Evolutionary conservation across 2,797 vertebrate species (phyloP), one percentile per base, ranked within the genome.

Genomic region (Characodon lateralis): DNA sequence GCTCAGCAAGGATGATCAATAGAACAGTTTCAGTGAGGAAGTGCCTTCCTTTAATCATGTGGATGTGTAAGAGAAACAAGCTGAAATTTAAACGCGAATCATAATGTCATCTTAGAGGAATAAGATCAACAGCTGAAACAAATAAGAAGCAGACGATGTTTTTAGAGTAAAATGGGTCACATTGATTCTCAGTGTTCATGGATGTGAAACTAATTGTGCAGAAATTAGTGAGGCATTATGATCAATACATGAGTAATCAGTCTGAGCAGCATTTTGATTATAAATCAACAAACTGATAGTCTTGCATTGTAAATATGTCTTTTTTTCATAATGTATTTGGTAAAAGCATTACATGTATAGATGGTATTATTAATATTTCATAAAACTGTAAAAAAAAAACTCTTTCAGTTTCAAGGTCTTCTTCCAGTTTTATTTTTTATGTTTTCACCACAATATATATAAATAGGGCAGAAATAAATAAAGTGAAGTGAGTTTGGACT

Each of bases 191-290:
- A n/a, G 31, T 53, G 50, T 65, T 69, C 71, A 28, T 31, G 12
- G 24, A 26, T 35, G 0, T 59, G 58, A 50, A 50, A 46, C 28
- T 12, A 77, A 69, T 43, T 35, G 53, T 69, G 20, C 22, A 8
- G 31, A 70, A 73, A 24, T 73, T 71, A 66, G 43, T 77, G 43
- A 77, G 43, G 6, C 13, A 28, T 43, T 79, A 46, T 66, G 56
- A 76, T 39, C 22, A 70, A 20, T 76, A 18, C n/a, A 71, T 1
- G 35, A n/a, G 35, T 48, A 50, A 74, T 74, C 71, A 70, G 50
- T 31, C 43, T 79, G 74, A 77, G 3, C 18, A 28, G 35, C 20
- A 7, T 59, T 65, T 59, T 31, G 20, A 39, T 26, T 72, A 12
- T 43, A 39, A 73, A 35, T 12, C 3, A 22, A 55, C 56, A 61